These are phyloP conservation scores for Drosophila subsilvestris DNA, from an alignment of 2,888 invertebrate genomes.

Conservation along the genomic window DNA sequence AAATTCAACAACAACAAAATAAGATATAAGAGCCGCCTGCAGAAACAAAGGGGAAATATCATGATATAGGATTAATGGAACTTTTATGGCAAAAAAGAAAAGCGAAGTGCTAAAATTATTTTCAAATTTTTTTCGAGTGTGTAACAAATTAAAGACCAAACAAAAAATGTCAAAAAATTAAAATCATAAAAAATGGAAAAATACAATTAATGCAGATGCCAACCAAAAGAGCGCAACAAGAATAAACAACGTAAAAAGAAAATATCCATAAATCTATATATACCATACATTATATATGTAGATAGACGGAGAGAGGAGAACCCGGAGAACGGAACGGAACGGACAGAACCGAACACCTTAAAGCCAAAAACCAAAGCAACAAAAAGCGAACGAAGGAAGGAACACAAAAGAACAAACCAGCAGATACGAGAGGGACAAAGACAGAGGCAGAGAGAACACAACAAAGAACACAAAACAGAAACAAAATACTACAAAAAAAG, in stretches of 20 bases:
- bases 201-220: constrained; percentile 6
- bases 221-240: constrained; percentile 6
- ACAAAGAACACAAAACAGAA: constrained; percentile 13
- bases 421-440: constrained; percentile 3
- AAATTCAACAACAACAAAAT: not conserved
- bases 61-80: constrained; percentile 22
- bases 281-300: constrained; percentile 22
- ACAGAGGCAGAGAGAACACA: constrained; percentile 12
- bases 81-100: constrained; percentile 2
- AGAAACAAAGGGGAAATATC: constrained; percentile 27
- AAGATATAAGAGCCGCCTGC: constrained; percentile 29
- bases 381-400: constrained; percentile 19
- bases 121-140: constrained; percentile 27
- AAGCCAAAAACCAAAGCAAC: constrained; percentile 32
- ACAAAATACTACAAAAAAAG: constrained; percentile 8
- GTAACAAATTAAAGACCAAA: constrained; percentile 24
- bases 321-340: constrained; percentile 20
- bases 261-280: constrained; percentile 45
- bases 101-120: constrained; percentile 5
- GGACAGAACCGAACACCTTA: constrained; percentile 6
- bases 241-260: constrained; percentile 18
- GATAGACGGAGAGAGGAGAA: constrained; percentile 4
- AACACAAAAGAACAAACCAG: constrained; percentile 23
- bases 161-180: constrained; percentile 13
- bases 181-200: constrained; percentile 12